These are phyloP conservation scores for Protobothrops mucrosquamatus DNA, from an alignment of 2,113 vertebrate species.

Conservation along the genomic window DNA sequence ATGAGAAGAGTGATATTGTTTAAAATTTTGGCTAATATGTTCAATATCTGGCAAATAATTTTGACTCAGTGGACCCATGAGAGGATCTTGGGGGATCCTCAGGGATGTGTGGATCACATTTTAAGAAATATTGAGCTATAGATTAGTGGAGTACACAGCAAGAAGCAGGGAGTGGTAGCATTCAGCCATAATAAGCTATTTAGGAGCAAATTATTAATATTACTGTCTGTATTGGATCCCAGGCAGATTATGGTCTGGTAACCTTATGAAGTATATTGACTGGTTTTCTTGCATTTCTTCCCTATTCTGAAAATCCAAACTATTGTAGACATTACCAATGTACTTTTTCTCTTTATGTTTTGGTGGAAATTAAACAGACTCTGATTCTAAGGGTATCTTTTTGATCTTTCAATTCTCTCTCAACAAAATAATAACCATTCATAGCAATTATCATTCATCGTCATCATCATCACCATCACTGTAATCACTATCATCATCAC, in stretches of 20 bases:
- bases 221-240: background rate
- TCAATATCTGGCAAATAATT: background rate
- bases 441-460: background rate
- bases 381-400: background rate
- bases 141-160: background rate
- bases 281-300: background rate
- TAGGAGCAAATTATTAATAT: background rate
- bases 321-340: background rate
- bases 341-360: background rate
- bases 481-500: background rate
- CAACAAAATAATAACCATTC: background rate
- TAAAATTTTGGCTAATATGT: background rate
- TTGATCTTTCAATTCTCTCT: background rate
- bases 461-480: background rate
- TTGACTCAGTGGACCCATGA: background rate
- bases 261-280: background rate
- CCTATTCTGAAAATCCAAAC: background rate
- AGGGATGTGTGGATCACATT: background rate
- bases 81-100: background rate
- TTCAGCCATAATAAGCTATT: background rate
- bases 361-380: background rate
- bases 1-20: background rate
- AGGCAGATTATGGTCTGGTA: background rate
- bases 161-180: background rate
- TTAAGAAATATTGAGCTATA: background rate